Percentiles rank a stretch among this genome's conserved stretches.
Conservation (phyloP, 2,888 invertebrate genomes). For the Rugalucina vietnamica region DNA sequence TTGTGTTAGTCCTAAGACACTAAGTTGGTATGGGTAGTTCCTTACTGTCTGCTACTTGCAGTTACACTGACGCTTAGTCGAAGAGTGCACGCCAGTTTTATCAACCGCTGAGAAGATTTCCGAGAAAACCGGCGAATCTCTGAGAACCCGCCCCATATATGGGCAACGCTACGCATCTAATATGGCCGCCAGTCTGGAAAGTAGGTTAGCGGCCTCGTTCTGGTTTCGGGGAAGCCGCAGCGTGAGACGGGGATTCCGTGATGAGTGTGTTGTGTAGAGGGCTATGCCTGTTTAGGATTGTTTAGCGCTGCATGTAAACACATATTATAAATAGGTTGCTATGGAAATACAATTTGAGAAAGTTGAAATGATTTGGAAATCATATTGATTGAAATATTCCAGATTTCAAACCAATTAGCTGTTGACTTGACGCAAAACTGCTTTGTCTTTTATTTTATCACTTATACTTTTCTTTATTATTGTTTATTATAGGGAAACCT, state of each 20-base stretch:
- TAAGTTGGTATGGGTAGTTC: conserved; percentile 27
- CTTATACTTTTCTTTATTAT: too few species aligned
- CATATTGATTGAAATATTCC: conserved; percentile 18
- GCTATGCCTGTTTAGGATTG: conserved; percentile 12
- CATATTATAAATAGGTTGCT: conserved; percentile 41
- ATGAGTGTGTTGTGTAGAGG: neutral
- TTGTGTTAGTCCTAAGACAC: conserved; percentile 14
- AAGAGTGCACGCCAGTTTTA: conserved; percentile 41
- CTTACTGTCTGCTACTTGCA: conserved; percentile 42
- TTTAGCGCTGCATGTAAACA: conserved; percentile 9
- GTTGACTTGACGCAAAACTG: neutral
- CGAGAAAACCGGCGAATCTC: conserved; percentile 54
- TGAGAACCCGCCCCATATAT: conserved; percentile 52
- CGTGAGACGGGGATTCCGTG: neutral
- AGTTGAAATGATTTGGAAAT: conserved; percentile 29
- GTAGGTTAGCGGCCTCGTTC: conserved; percentile 46
- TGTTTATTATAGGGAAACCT: too few species aligned
- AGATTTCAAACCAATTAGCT: conserved; percentile 1
- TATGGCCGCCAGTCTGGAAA: conserved; percentile 46
- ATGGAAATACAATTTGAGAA: conserved; percentile 38
- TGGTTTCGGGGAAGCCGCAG: neutral
- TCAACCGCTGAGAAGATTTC: conserved; percentile 39
- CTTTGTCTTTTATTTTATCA: neutral
- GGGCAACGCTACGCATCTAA: conserved; percentile 47
- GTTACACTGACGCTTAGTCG: conserved; percentile 48